These are phyloP conservation scores for Lampris incognitus DNA, from an alignment of 2,113 vertebrate genomes.

Conservation along the genomic window DNA sequence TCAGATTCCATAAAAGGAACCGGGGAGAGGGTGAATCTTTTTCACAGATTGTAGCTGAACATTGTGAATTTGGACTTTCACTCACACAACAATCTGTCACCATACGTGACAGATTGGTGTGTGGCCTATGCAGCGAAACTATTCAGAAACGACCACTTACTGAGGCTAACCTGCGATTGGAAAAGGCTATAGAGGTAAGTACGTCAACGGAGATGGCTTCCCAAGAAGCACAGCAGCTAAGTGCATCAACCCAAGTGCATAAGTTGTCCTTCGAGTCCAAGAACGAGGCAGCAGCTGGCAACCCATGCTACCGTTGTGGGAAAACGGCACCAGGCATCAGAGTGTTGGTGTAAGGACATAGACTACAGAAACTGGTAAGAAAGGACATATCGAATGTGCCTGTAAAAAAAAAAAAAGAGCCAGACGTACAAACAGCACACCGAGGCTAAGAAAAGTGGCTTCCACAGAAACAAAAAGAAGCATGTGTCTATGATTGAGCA, in stretches of 20 bases:
- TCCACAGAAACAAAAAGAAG: too few relatives aligned
- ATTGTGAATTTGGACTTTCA: slow-evolving; percentile 35
- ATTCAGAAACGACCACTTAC: slow-evolving; percentile 1
- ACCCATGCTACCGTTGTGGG: too few relatives aligned
- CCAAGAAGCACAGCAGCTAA: slow-evolving; percentile 24
- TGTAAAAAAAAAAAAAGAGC: too few relatives aligned
- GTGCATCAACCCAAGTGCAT: slow-evolving; percentile 13
- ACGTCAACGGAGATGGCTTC: slow-evolving; percentile 19
- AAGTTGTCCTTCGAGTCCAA: slow-evolving; percentile 11
- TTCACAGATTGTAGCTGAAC: slow-evolving; percentile 34
- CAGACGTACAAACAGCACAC: too few relatives aligned
- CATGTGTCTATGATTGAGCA: too few relatives aligned
- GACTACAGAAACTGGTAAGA: too few relatives aligned
- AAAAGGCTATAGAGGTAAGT: slow-evolving; percentile 21
- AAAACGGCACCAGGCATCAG: too few relatives aligned
- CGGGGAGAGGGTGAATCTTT: slow-evolving; percentile 31
- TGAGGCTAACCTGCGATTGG: slow-evolving; percentile 11
- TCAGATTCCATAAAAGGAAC: neutral
- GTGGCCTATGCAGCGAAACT: slow-evolving; percentile 18
- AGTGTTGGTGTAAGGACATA: too few relatives aligned
- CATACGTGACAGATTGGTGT: slow-evolving; percentile 17
- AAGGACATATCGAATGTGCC: too few relatives aligned
- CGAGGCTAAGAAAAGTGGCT: too few relatives aligned
- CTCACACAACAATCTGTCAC: slow-evolving; percentile 10
- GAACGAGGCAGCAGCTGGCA: too few relatives aligned